Conservation (phyloP, 2,797 vertebrate genomes). For the Xerus rutilus region DNA sequence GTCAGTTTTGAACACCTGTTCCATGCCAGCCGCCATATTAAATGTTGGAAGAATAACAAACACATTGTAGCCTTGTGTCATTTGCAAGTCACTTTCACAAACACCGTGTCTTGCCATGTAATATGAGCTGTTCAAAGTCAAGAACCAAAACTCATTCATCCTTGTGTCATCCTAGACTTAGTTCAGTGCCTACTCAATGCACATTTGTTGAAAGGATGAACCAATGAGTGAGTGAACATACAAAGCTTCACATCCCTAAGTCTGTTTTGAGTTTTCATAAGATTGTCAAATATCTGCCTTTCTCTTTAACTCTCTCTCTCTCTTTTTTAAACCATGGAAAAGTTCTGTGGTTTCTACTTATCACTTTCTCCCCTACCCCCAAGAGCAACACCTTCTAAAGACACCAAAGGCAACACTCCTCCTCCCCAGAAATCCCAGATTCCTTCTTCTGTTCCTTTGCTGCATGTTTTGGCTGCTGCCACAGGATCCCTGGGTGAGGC, state of each 20-base stretch:
- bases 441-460: neutral
- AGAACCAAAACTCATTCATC: neutral
- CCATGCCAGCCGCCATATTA: neutral
- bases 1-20: neutral
- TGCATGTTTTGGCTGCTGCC: neutral
- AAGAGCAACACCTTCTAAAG: neutral
- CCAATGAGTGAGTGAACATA: neutral
- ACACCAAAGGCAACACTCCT: neutral
- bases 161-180: neutral
- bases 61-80: neutral
- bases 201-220: neutral
- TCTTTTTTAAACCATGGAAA: neutral
- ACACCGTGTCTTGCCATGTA: neutral
- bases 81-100: neutral
- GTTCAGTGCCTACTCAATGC: neutral
- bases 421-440: neutral
- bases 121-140: neutral
- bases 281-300: slow-evolving; percentile 30
- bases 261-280: slow-evolving; percentile 21
- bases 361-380: neutral
- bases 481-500: neutral
- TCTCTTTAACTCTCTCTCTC: neutral
- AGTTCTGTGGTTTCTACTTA: neutral
- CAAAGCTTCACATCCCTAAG: neutral
- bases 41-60: slow-evolving; percentile 15